Conservation (phyloP, 2,888 invertebrate species). For the Cerceris rybyensis region DNA sequence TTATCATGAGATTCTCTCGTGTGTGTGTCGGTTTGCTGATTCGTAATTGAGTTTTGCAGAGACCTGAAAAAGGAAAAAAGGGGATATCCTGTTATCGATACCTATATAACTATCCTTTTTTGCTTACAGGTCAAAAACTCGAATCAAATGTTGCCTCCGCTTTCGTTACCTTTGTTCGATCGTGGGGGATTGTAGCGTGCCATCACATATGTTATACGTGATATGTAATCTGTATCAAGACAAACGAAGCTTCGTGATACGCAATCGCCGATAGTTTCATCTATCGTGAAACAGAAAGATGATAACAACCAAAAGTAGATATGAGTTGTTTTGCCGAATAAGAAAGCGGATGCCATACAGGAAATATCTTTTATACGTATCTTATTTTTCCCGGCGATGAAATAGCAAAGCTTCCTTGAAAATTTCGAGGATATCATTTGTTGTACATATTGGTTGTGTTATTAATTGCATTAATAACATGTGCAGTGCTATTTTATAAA, state of each 20-base stretch:
- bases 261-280: constrained; percentile 18
- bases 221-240: constrained; percentile 1
- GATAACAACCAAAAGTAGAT: constrained; percentile 9
- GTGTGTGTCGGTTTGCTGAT: constrained; percentile 8
- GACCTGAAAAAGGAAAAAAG: background rate
- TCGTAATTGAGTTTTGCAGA: constrained; percentile 43
- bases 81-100: constrained; percentile 16
- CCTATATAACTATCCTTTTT: constrained; percentile 37
- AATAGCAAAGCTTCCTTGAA: background rate
- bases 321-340: constrained; percentile 18
- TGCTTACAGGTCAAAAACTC: constrained; percentile 38
- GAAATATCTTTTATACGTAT: background rate
- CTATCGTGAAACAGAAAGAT: constrained; percentile 11
- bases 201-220: constrained; percentile 9
- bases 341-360: constrained; percentile 1
- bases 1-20: background rate
- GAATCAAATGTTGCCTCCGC: constrained; percentile 13
- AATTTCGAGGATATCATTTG: no score
- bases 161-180: constrained; percentile 32
- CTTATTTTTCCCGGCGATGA: background rate
- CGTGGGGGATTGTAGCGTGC: constrained; percentile 14
- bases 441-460: no score
- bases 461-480: no score
- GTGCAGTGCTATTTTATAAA: no score
- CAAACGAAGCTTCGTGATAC: constrained; percentile 6